Evolutionary conservation across 2,113 vertebrate species (phyloP).

Genomic region (Hypanus sabinus): DNA sequence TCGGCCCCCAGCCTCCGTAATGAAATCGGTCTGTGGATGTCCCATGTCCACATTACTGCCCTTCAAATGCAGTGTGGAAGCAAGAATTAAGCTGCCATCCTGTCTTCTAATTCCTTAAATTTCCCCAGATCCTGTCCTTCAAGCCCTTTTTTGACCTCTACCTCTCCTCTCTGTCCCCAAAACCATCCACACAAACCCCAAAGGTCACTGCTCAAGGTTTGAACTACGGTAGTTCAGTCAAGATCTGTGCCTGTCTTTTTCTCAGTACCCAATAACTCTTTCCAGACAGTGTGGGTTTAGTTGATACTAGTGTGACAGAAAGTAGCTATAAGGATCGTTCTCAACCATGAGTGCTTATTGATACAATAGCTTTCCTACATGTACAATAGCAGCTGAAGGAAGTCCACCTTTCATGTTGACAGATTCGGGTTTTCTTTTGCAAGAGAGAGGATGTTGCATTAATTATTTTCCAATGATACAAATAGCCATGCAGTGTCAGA

Average conservation of each 20-base stretch:
- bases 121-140: too few species aligned
- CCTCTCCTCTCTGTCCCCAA: too few species aligned
- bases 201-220: not conserved
- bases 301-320: too few species aligned
- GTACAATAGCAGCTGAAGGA: not conserved
- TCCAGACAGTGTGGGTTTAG: not conserved
- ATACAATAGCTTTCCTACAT: not conserved
- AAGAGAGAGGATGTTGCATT: not conserved
- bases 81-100: too few species aligned
- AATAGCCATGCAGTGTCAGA: not conserved
- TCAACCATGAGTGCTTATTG: not conserved
- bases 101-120: too few species aligned
- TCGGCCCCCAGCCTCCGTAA: too few species aligned
- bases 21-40: too few species aligned
- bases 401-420: not conserved
- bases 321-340: not conserved
- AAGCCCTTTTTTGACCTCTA: too few species aligned
- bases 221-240: not conserved
- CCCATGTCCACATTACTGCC: too few species aligned
- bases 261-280: not conserved
- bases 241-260: not conserved
- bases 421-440: not conserved
- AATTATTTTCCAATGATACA: not conserved
- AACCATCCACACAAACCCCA: too few species aligned
- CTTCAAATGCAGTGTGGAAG: too few species aligned